Evolutionary conservation across 1,140 invertebrate genomes (phyloP).

Genomic region (Phymastichus coffea): DNA sequence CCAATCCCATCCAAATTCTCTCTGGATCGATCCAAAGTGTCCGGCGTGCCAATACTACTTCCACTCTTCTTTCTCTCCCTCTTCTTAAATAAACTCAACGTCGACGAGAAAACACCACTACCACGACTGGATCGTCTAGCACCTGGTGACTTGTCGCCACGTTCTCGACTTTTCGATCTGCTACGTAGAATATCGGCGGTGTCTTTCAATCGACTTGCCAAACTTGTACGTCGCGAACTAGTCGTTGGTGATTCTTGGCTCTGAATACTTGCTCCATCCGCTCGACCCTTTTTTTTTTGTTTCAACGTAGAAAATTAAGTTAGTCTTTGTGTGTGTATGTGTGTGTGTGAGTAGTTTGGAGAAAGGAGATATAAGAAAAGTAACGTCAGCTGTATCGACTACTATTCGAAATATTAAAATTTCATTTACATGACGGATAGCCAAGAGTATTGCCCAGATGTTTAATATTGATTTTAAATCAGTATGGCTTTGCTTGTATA

Average conservation of each 20-base stretch:
- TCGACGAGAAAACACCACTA: constrained; percentile 56
- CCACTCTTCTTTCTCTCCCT: constrained; percentile 53
- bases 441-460: too few species aligned
- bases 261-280: constrained; percentile 46
- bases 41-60: constrained; percentile 27
- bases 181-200: constrained; percentile 51
- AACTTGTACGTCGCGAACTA: constrained; percentile 43
- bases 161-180: constrained; percentile 46
- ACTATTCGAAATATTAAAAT: too few species aligned
- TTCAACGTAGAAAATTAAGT: background rate
- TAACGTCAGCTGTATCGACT: too few species aligned
- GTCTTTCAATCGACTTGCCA: constrained; percentile 52
- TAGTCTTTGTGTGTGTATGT: too few species aligned
- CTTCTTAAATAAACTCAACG: constrained; percentile 56
- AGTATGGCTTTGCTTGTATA: too few species aligned
- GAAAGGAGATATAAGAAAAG: too few species aligned
- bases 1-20: background rate
- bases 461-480: too few species aligned
- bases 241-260: constrained; percentile 70
- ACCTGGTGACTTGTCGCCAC: constrained; percentile 36
- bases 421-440: too few species aligned
- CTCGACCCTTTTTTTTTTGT: constrained; percentile 35
- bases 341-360: too few species aligned
- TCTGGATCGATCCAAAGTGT: constrained; percentile 4
- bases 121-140: constrained; percentile 31